Evolutionary conservation across 2,113 vertebrate genomes (phyloP), one percentile per base, ranked within the genome.

Genomic region (Solea senegalensis): DNA sequence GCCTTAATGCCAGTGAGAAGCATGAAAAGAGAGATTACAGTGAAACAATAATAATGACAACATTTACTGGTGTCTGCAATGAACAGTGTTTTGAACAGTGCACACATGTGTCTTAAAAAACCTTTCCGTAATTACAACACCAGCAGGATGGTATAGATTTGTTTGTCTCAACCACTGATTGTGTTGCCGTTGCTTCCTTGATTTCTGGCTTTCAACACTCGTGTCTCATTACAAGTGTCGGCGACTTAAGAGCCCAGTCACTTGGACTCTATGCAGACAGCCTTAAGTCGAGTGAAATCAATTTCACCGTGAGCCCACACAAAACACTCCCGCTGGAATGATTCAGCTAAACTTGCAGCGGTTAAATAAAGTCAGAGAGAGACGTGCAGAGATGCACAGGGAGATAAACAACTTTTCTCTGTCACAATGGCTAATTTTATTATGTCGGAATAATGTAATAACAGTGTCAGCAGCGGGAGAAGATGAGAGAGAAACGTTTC

Each of bases 211-310:
- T 50, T 39, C 63, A 45, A 16, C 28, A 34, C 68, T 53, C 46
- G 34, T 63, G 65, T 56, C 58, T 69, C 49, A 79, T 81, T 48
- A 65, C 15, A 7, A 40, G 46, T 68, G 21, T 52, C 66, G 67
- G 15, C 8, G 21, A 67, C 41, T 50, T 46, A 10, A 72, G 76
- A 76, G 40, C 28, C 13, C 27, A 44, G 64, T 72, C 39, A 52
- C 58, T 72, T 21, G 14, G 15, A 59, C 69, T 86, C 55, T 59
- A 45, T 45, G 15, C 70, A 74, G 68, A 69, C n/a, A 7, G 55
- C 41, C 54, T 44, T 41, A 62, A 77, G 72, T 76, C 73, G 45
- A 69, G 69, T 50, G 2, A 78, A 83, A 80, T 76, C 57, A 43
- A 72, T 85, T 85, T 76, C 67, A 73, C 67, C 59, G 40, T 3